Evolutionary conservation across 2,888 invertebrate genomes (phyloP).

Genomic region (Dryococelus australis): DNA sequence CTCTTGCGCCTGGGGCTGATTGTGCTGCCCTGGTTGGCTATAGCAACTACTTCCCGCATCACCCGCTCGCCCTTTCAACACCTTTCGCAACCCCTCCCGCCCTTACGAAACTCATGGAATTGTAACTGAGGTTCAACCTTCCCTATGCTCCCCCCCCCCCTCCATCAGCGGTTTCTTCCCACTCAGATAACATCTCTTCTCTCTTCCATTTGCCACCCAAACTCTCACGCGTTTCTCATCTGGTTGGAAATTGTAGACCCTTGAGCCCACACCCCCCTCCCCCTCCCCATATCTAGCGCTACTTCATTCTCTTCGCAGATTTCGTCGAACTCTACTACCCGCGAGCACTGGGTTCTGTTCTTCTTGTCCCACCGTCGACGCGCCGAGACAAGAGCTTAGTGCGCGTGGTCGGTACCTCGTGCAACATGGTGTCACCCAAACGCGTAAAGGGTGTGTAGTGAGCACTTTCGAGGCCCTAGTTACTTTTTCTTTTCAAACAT

Average conservation of each 20-base stretch:
- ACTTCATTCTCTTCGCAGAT: too few relatives aligned
- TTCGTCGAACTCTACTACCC: too few relatives aligned
- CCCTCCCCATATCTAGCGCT: too few relatives aligned
- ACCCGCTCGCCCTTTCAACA: not conserved
- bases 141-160: not conserved
- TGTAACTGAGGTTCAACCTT: not conserved
- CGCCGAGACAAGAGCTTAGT: too few relatives aligned
- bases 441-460: too few relatives aligned
- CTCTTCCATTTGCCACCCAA: not conserved
- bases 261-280: not conserved
- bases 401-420: too few relatives aligned
- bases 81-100: not conserved
- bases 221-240: not conserved
- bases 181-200: conserved; percentile 9
- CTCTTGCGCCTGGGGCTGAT: not conserved
- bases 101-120: not conserved
- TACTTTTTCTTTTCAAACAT: too few relatives aligned
- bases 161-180: not conserved
- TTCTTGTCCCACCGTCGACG: too few relatives aligned
- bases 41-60: not conserved
- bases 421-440: too few relatives aligned
- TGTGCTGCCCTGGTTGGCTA: not conserved
- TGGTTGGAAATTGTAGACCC: not conserved
- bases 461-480: too few relatives aligned
- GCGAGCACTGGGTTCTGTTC: too few relatives aligned